Evolutionary conservation across 2,888 invertebrate species (phyloP).

Genomic region (Andrena camellia): DNA sequence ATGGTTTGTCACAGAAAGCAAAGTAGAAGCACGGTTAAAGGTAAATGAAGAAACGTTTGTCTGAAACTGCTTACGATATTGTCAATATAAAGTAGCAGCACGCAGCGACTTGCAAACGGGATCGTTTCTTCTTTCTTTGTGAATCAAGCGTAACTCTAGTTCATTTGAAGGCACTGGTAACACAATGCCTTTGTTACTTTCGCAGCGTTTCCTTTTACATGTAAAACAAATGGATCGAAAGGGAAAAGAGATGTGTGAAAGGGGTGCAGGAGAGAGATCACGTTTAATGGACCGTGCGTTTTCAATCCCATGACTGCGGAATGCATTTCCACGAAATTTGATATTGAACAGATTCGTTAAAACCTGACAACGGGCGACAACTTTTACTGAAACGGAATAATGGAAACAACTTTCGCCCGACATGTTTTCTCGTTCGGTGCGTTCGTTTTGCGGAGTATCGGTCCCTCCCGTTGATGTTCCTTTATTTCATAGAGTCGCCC

Average conservation of each 20-base stretch:
- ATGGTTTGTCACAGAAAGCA: slow-evolving; percentile 25
- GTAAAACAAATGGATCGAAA: slow-evolving; percentile 28
- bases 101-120: not conserved
- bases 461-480: slow-evolving; percentile 18
- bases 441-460: slow-evolving; percentile 26
- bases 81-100: not conserved
- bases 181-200: slow-evolving; percentile 24
- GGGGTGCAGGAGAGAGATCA: not conserved
- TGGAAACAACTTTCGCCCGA: slow-evolving; percentile 29
- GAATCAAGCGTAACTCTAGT: slow-evolving; percentile 24
- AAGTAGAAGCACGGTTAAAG: slow-evolving; percentile 18
- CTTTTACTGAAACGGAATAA: slow-evolving; percentile 16
- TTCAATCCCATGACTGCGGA: slow-evolving; percentile 11
- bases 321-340: slow-evolving; percentile 35
- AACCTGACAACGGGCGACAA: slow-evolving; percentile 14
- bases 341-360: slow-evolving; percentile 29
- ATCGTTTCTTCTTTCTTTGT: slow-evolving; percentile 17
- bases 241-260: not conserved
- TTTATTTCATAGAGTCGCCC: slow-evolving; percentile 20
- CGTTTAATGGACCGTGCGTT: slow-evolving; percentile 31
- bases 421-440: slow-evolving; percentile 22
- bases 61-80: slow-evolving; percentile 16
- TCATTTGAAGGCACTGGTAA: slow-evolving; percentile 13
- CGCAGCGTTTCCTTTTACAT: slow-evolving; percentile 16
- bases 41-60: not conserved